A percentile compares a stretch with the other conserved stretches of the same genome.
These are phyloP conservation scores for Drosophila putrida DNA, from an alignment of 2,888 invertebrate genomes.

Conservation along the genomic window DNA sequence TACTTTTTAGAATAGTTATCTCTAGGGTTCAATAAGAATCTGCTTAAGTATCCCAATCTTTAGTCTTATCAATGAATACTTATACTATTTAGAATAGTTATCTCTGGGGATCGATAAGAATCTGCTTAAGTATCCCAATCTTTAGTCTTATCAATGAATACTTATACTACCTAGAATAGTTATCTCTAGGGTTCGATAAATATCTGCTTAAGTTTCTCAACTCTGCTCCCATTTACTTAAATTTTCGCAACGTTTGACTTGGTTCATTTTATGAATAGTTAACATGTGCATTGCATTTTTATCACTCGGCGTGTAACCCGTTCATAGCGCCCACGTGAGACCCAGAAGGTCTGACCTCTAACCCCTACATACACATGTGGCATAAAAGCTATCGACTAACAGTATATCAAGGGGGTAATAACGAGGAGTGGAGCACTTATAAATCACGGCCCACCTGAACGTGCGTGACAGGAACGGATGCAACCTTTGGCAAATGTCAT, in stretches of 20 bases:
- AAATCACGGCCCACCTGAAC: conserved; percentile 59
- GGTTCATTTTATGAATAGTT: conserved; percentile 27
- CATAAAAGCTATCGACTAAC: conserved; percentile 17
- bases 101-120: too few relatives aligned
- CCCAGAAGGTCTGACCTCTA: conserved; percentile 29
- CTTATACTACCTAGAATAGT: neutral
- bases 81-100: too few relatives aligned
- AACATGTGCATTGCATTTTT: conserved; percentile 27
- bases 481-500: conserved; percentile 53
- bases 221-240: conserved; percentile 2
- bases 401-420: conserved; percentile 34
- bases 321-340: conserved; percentile 7
- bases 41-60: neutral
- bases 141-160: too few relatives aligned
- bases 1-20: neutral
- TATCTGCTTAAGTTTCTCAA: neutral
- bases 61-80: neutral
- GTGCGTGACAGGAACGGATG: conserved; percentile 59
- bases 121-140: too few relatives aligned
- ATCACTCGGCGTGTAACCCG: conserved; percentile 5
- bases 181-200: neutral
- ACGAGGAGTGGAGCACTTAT: conserved; percentile 26
- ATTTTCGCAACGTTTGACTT: conserved; percentile 15
- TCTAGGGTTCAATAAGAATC: neutral
- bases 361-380: conserved; percentile 6